phyloP scores from a whole-genome alignment of 2,113 vertebrate genomes.

The Brienomyrus brachyistius region DNA sequence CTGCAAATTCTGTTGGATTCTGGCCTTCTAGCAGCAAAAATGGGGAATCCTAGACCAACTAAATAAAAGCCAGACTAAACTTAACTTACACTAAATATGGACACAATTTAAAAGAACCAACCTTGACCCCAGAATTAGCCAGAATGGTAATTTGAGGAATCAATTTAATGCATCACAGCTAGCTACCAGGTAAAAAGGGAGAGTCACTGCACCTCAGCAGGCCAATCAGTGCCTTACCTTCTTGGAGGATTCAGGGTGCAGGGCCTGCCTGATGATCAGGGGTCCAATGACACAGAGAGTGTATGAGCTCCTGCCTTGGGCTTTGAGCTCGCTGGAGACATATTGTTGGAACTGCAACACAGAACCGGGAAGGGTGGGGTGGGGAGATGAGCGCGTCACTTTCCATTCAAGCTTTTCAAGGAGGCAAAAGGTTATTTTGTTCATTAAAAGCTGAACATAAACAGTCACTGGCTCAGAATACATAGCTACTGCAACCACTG shows the following conservation, averaged over 20 bases:
- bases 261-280: slow-evolving; percentile 79
- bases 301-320: slow-evolving; percentile 74
- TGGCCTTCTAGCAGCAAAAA: background rate
- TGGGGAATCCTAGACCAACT: background rate
- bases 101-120: background rate
- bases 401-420: slow-evolving; percentile 6
- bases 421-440: background rate
- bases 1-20: background rate
- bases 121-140: background rate
- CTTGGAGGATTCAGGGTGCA: slow-evolving; percentile 89
- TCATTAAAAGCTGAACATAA: background rate
- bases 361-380: slow-evolving; percentile 1
- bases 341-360: slow-evolving; percentile 76
- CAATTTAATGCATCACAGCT: background rate
- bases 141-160: background rate
- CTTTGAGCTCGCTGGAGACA: slow-evolving; percentile 77
- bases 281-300: slow-evolving; percentile 83
- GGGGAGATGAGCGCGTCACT: background rate
- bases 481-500: background rate
- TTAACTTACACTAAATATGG: background rate
- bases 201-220: background rate
- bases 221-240: slow-evolving; percentile 63
- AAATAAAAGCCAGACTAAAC: background rate
- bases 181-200: background rate
- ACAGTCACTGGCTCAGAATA: background rate